phyloP scores from a whole-genome alignment of 1,140 invertebrate genomes.

The Philopotamus ludificatus region DNA sequence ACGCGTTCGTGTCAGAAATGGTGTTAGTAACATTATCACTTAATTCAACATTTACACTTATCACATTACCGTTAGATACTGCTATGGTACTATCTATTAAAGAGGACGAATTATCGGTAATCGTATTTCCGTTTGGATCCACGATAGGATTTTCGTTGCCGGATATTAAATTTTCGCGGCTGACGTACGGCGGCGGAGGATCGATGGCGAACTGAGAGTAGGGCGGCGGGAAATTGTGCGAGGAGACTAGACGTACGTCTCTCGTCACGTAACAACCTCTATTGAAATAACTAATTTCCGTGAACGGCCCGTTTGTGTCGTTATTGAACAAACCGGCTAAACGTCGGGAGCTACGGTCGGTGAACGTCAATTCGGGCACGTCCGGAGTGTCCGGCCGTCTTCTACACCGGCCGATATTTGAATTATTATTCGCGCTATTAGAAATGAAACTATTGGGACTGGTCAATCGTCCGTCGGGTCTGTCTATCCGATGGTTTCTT shows the following conservation, averaged over 20 bases:
- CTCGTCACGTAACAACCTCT: slow-evolving; percentile 28
- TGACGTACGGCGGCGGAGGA: slow-evolving; percentile 60
- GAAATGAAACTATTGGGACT: background rate
- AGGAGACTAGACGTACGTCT: slow-evolving; percentile 49
- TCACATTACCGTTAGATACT: background rate
- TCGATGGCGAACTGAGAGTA: slow-evolving; percentile 58
- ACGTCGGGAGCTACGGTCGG: slow-evolving; percentile 9
- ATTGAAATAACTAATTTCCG: slow-evolving; percentile 36
- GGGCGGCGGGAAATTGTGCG: slow-evolving; percentile 53
- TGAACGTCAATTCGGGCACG: slow-evolving; percentile 27
- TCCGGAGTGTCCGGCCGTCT: slow-evolving; percentile 38
- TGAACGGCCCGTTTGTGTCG: slow-evolving; percentile 19
- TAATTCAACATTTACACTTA: background rate
- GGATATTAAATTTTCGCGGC: slow-evolving; percentile 49
- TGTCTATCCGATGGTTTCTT: slow-evolving; percentile 14
- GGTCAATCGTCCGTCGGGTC: background rate
- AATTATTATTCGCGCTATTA: background rate
- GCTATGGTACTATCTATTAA: background rate
- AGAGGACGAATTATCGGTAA: background rate
- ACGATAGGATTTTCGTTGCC: background rate
- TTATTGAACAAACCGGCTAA: slow-evolving; percentile 12
- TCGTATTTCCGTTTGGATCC: background rate
- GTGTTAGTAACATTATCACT: background rate
- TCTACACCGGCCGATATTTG: background rate
- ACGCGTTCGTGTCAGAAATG: background rate